Evolutionary conservation across 1,140 invertebrate species (phyloP).

Genomic region (Wiebesia pumilae): DNA sequence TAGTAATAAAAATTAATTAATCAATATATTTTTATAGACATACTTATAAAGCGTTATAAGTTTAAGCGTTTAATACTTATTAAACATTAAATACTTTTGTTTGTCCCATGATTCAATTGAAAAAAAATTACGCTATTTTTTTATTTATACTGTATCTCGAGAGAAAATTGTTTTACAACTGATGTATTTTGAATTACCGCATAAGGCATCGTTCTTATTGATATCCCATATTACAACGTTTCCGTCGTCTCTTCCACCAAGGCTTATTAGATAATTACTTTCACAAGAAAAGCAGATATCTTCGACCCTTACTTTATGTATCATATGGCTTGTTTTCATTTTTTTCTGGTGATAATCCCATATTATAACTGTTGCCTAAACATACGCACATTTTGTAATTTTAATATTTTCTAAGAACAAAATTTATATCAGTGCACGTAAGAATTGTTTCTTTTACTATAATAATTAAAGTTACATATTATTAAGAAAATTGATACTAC

Average conservation of each 20-base stretch:
- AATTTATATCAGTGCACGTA: background rate
- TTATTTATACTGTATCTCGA: background rate
- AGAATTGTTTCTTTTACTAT: background rate
- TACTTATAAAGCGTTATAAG: background rate
- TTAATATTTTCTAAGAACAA: background rate
- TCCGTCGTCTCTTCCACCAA: conserved; percentile 92
- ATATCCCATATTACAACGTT: conserved; percentile 86
- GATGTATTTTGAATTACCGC: conserved; percentile 73
- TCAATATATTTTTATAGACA: background rate
- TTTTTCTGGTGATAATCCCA: conserved; percentile 86
- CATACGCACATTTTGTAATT: conserved; percentile 13
- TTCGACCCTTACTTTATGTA: conserved; percentile 91
- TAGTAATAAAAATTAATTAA: too few relatives aligned
- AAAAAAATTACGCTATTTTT: background rate
- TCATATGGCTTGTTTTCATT: conserved; percentile 81
- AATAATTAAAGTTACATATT: background rate
- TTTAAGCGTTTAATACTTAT: background rate
- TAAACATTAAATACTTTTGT: too few relatives aligned
- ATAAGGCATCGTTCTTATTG: conserved; percentile 78
- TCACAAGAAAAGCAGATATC: conserved; percentile 87
- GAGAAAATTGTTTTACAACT: background rate
- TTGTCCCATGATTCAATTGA: background rate
- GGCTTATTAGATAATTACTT: conserved; percentile 86
- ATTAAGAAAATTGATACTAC: conserved; percentile 66
- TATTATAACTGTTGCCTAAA: conserved; percentile 85